Evolutionary conservation across 2,888 invertebrate genomes (phyloP).

Genomic region (Maniola hyperantus): DNA sequence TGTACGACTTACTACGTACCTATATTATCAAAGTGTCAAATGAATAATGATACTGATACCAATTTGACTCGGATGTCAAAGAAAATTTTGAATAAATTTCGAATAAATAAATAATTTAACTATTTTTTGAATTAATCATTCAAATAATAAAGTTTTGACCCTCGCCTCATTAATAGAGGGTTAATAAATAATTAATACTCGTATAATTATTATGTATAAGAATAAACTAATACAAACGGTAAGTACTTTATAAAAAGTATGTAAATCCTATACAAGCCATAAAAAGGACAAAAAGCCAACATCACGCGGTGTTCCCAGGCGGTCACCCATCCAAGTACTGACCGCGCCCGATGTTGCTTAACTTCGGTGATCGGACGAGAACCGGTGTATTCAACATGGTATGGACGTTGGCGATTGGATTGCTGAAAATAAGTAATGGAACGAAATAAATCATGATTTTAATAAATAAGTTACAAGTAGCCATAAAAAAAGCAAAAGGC

Average conservation of each 20-base stretch:
- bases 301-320: conserved; percentile 60
- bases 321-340: conserved; percentile 63
- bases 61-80: conserved; percentile 5
- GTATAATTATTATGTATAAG: background rate
- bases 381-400: conserved; percentile 55
- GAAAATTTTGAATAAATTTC: background rate
- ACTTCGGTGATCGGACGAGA: conserved; percentile 61
- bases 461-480: no score
- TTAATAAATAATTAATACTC: background rate
- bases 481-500: conserved; percentile 41
- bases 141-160: no score
- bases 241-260: no score
- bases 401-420: conserved; percentile 52
- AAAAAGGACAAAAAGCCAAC: conserved; percentile 52
- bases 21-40: background rate
- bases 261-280: no score
- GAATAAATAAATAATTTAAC: background rate
- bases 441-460: no score
- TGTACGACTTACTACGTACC: no score
- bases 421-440: no score
- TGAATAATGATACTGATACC: no score
- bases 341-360: conserved; percentile 57
- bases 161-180: background rate
- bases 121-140: conserved; percentile 2
- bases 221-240: no score